A percentile compares a stretch with the other conserved stretches of the same genome.
These are phyloP conservation scores for Cheilosia urbana DNA, from an alignment of 2,888 invertebrate genomes.

Conservation along the genomic window DNA sequence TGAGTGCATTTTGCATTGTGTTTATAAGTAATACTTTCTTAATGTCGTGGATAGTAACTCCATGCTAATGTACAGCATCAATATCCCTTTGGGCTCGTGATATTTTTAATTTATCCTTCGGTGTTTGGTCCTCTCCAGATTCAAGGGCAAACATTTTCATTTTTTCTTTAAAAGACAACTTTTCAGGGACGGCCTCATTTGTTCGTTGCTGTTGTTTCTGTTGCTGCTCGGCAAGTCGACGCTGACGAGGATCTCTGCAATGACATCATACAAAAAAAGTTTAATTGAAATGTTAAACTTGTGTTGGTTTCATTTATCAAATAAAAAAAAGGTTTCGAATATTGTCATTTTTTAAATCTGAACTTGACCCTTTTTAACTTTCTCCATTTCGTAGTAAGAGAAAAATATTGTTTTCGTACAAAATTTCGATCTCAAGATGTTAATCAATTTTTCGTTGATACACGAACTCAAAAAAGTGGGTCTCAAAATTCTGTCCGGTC, in stretches of 20 bases:
- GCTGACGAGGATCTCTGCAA: slow-evolving; percentile 93
- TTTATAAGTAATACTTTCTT: slow-evolving; percentile 13
- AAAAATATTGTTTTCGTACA: too few relatives aligned
- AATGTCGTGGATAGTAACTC: not conserved
- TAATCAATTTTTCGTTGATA: too few relatives aligned
- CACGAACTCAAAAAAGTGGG: too few relatives aligned
- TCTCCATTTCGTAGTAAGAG: too few relatives aligned
- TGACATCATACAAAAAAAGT: not conserved
- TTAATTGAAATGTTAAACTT: too few relatives aligned
- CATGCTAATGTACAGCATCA: slow-evolving; percentile 88
- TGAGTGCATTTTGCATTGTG: slow-evolving; percentile 15
- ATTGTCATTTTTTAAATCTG: too few relatives aligned
- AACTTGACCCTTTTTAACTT: too few relatives aligned
- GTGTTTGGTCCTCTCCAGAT: slow-evolving; percentile 95
- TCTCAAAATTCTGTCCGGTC: too few relatives aligned
- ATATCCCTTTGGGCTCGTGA: slow-evolving; percentile 98
- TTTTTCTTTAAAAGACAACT: slow-evolving; percentile 98
- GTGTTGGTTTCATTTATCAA: too few relatives aligned
- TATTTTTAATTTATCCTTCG: slow-evolving; percentile 97
- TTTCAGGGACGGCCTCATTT: slow-evolving; percentile 89
- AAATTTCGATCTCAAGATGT: too few relatives aligned
- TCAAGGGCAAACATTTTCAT: slow-evolving; percentile 99
- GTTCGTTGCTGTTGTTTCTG: slow-evolving; percentile 86
- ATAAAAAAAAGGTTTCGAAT: too few relatives aligned
- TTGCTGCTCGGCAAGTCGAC: slow-evolving; percentile 92